Evolutionary conservation across 2,113 vertebrate genomes (phyloP).

Genomic region (Halcyon senegalensis): DNA sequence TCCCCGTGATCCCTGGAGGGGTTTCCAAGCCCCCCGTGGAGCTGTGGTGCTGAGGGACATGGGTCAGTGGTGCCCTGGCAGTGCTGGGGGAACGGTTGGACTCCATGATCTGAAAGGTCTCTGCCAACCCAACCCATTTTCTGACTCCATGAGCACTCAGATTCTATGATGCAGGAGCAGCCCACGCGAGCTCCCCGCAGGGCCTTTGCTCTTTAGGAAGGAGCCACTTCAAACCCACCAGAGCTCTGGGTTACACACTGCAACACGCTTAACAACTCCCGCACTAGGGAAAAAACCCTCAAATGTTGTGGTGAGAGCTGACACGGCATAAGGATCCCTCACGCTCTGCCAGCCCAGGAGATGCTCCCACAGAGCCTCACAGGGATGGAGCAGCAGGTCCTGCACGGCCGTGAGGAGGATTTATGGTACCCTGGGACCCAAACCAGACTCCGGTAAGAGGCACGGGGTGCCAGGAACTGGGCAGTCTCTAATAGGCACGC

Average conservation of each 20-base stretch:
- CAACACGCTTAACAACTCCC: not conserved
- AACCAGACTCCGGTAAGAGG: not conserved
- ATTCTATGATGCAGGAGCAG: not conserved
- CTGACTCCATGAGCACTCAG: not conserved
- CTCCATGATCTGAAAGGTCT: not conserved
- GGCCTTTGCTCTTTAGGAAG: not conserved
- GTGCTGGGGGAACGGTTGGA: not conserved
- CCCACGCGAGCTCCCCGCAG: accelerated
- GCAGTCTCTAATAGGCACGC: not conserved
- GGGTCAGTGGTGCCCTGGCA: not conserved
- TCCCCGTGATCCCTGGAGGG: not conserved
- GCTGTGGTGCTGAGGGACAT: not conserved
- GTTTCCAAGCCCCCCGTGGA: not conserved
- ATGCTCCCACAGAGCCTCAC: accelerated
- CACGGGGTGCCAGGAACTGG: accelerated
- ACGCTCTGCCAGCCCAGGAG: accelerated
- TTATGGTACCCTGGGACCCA: not conserved
- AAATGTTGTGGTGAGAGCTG: not conserved
- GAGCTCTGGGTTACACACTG: accelerated
- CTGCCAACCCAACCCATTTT: not conserved
- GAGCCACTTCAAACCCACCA: not conserved
- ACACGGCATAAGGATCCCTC: accelerated
- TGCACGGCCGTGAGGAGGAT: accelerated
- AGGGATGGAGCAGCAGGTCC: not conserved
- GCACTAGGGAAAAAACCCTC: not conserved